These are phyloP conservation scores for Ciconia maguari DNA, from an alignment of 2,113 vertebrate genomes.

Conservation along the genomic window DNA sequence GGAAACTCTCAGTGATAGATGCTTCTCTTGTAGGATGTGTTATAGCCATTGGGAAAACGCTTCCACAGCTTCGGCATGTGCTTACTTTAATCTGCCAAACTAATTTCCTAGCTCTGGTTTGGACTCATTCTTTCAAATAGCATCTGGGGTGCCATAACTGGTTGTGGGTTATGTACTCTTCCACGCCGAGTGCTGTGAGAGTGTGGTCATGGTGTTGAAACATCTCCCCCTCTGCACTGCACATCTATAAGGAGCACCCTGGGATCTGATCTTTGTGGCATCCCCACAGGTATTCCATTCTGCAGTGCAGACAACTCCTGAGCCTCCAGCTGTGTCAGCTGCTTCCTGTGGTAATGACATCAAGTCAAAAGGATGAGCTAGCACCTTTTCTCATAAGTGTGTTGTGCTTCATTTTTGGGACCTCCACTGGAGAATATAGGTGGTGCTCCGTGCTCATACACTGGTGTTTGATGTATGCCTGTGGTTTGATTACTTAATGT, in stretches of 20 bases:
- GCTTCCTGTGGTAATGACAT: not conserved
- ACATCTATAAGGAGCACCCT: not conserved
- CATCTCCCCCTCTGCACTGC: not conserved
- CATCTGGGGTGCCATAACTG: not conserved
- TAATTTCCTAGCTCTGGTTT: not conserved
- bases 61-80: not conserved
- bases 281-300: not conserved
- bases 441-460: not conserved
- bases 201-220: not conserved
- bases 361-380: not conserved
- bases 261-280: not conserved
- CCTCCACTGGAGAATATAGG: not conserved
- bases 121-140: not conserved
- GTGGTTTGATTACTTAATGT: not conserved
- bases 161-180: not conserved
- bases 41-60: not conserved
- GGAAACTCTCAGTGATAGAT: not conserved
- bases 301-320: not conserved
- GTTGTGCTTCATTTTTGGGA: not conserved
- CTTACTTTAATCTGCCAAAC: not conserved
- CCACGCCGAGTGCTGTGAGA: not conserved
- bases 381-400: not conserved
- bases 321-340: not conserved
- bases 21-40: not conserved
- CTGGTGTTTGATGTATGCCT: not conserved